Percentiles rank a stretch among this genome's conserved stretches.
These are phyloP conservation scores for Ceratina calcarata DNA, from an alignment of 1,140 invertebrate species.

Conservation along the genomic window DNA sequence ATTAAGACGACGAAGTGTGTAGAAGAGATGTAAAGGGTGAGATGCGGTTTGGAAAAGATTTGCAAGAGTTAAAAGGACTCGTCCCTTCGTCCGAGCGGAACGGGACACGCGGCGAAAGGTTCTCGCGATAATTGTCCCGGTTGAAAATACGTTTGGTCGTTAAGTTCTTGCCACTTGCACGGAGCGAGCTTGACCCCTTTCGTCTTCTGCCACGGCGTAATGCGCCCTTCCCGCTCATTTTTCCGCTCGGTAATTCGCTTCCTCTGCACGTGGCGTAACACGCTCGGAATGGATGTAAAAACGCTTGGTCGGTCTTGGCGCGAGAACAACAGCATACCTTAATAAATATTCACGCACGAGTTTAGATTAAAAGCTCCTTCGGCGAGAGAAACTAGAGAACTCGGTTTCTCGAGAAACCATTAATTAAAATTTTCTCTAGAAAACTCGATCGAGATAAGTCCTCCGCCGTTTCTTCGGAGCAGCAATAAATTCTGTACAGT, in stretches of 20 bases:
- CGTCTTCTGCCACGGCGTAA: slow-evolving; percentile 12
- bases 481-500: too few relatives aligned
- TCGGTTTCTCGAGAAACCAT: neutral
- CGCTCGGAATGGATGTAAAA: neutral
- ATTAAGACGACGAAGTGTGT: neutral
- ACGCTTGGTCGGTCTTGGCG: neutral
- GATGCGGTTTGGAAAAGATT: slow-evolving; percentile 26
- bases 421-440: neutral
- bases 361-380: too few relatives aligned
- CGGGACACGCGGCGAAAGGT: slow-evolving; percentile 54
- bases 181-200: slow-evolving; percentile 24
- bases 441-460: neutral
- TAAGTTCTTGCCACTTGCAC: slow-evolving; percentile 32
- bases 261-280: neutral
- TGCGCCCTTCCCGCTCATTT: slow-evolving; percentile 13
- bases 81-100: slow-evolving; percentile 27
- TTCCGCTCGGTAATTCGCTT: slow-evolving; percentile 22
- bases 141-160: slow-evolving; percentile 65
- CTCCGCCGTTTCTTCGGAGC: too few relatives aligned
- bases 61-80: slow-evolving; percentile 3
- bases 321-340: neutral
- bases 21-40: neutral
- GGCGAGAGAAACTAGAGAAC: neutral
- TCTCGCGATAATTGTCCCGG: slow-evolving; percentile 68
- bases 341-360: neutral